Base-by-base conservation (phyloP, 2,797 vertebrate genomes). In the Aldrovandia affinis region DNA sequence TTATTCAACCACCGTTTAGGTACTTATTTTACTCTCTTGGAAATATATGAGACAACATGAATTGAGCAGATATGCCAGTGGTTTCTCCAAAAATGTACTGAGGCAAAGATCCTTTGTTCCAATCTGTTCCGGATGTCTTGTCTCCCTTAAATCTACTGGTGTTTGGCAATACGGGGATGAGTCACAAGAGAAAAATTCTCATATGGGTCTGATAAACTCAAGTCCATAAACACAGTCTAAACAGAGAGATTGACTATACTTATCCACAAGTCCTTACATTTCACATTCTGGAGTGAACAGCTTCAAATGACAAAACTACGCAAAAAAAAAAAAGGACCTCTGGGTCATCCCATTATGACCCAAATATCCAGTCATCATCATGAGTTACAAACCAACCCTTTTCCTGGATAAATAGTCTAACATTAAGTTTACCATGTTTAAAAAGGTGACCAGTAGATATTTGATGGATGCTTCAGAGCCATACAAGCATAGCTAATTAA, bases 201-300 rank as follows among this genome's bases (percentile, higher is more conserved):
- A 80, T 47, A 80, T 84, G 83, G 83, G 78, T 80, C 78, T 84
- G 83, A 84, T 84, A 54, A 80, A 84, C 20, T 28, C 57, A 80
- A 36, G 59, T 52, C 78, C 22, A 70, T 80, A 68, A 84, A 84
- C 77, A 77, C 18, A 4, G 7, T 75, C 42, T 47, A 68, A 55
- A 54, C 20, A 36, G 28, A 15, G 0, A 36, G 42, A 79, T 12
- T 50, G 47, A 20, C 42, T 33, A 50, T 30, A 28, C 22, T n/a
- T 25, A 75, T 10, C 70, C 36, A 3, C 39, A 8, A n/a, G 22
- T 44, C 39, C 73, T 47, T 7, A 44, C 73, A 44, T 44, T 25
- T 77, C 73, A 77, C 20, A 44, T 25, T 47, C 73, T 52, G n/a
- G n/a, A n/a, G n/a, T n/a, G n/a, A n/a, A n/a, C n/a, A n/a, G n/a